Base-by-base conservation (phyloP, 2,888 invertebrate genomes). In the Acleris literana region DNA sequence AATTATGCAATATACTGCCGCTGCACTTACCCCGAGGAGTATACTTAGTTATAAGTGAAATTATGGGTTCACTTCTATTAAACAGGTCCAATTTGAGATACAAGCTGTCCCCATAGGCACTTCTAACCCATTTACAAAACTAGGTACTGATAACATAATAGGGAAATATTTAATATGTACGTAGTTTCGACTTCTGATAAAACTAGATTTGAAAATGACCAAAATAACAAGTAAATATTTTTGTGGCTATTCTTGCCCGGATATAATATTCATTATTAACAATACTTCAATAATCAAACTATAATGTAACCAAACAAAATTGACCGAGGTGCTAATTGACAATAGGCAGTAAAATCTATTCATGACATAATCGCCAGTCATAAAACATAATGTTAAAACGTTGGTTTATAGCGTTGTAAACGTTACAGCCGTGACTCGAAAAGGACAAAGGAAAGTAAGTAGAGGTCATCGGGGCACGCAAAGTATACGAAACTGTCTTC, bases 381-480 rank as follows among this genome's bases (percentile, higher is more conserved):
- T 39, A 39, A 39, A 13, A 13, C 13, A 39, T 39, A 39, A 33
- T 55, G 20, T 61, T 61, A 18, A 44, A 43, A 52, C 51, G 22
- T 51, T 9, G 29, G 49, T 60, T 65, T 56, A 61, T 48, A 29
- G n/a, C 29, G 49, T 44, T 39, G n/a, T 49, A 49, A 61, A 25
- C 49, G n/a, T 29, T 20, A 25, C n/a, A 55, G 25, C 57, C 46
- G 57, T 57, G 58, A 46, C 55, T 65, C 51, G 29, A 61, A 65
- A 65, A 61, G 65, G 60, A 65, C 56, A 65, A 65, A 65, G 60
- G 65, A 65, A 61, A 65, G 65, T 60, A 57, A 20, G 43, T 54
- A 54, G 43, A 60, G 65, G 65, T 61, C 65, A 65, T 60, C 20
- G 51, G 48, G 65, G 65, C 65, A 60, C 25, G 55, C 60, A 33